Percentiles rank a stretch among this genome's conserved stretches.
Conservation (phyloP, 2,888 invertebrate genomes). For the Byasa hedistus region DNA sequence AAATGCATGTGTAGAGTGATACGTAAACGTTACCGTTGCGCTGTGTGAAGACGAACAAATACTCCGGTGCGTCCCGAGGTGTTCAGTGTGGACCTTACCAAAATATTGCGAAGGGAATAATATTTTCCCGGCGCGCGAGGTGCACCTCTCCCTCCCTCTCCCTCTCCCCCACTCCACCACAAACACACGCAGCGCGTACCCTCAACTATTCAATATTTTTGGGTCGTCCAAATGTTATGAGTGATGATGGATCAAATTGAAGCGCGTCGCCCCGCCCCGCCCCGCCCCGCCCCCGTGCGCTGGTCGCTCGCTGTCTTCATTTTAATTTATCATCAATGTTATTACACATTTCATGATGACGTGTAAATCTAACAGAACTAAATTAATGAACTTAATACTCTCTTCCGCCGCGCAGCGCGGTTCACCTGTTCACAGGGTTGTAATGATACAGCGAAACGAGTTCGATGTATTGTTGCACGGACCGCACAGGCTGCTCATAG, state of each 20-base stretch:
- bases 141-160: no score
- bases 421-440: no score
- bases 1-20: neutral
- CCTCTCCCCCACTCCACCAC: conserved; percentile 2
- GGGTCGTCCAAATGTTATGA: conserved; percentile 19
- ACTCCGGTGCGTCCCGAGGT: no score
- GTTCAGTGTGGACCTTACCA: conserved; percentile 6
- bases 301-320: conserved; percentile 3
- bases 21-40: no score
- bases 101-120: conserved; percentile 22
- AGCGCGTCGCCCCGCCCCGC: neutral
- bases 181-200: conserved; percentile 16
- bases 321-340: conserved; percentile 19
- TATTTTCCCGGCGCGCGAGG: conserved; percentile 16
- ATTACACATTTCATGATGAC: conserved; percentile 15
- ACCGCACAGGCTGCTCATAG: no score
- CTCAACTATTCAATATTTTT: conserved; percentile 27
- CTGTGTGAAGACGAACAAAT: no score
- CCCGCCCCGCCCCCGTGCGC: neutral
- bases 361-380: neutral
- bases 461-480: no score
- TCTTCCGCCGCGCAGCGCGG: no score
- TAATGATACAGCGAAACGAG: no score
- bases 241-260: conserved; percentile 28
- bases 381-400: no score